Conservation (phyloP, 1,140 invertebrate genomes). For the Pogonus chalceus region DNA sequence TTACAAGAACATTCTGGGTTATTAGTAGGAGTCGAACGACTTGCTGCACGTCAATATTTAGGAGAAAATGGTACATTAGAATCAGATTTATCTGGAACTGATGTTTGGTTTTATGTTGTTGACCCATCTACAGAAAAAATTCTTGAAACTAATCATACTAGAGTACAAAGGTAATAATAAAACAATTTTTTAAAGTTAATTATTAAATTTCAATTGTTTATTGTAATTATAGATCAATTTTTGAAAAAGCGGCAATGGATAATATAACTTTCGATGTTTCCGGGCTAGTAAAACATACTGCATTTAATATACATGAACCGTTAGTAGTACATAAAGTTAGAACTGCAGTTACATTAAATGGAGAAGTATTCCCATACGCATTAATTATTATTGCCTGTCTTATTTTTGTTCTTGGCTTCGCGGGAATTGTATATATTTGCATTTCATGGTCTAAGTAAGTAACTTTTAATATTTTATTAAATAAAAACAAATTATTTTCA, state of each 20-base stretch:
- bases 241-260: constrained; percentile 45
- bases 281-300: constrained; percentile 50
- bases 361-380: constrained; percentile 74
- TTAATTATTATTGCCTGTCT: constrained; percentile 77
- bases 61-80: constrained; percentile 64
- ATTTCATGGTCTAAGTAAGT: constrained; percentile 82
- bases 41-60: constrained; percentile 56
- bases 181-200: constrained; percentile 14
- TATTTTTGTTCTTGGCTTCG: constrained; percentile 73
- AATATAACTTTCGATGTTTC: constrained; percentile 58
- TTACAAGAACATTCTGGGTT: constrained; percentile 64
- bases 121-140: constrained; percentile 70
- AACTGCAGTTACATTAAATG: constrained; percentile 48
- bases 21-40: constrained; percentile 66
- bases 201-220: not conserved
- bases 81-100: constrained; percentile 62
- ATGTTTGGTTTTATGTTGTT: constrained; percentile 77
- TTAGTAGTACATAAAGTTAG: constrained; percentile 39
- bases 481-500: constrained; percentile 9
- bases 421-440: constrained; percentile 84
- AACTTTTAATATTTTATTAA: constrained; percentile 8
- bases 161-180: constrained; percentile 55
- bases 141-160: constrained; percentile 55
- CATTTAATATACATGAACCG: constrained; percentile 58
- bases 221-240: constrained; percentile 35